phyloP scores from a whole-genome alignment of 2,113 vertebrate genomes.

The Myotis davidii region DNA sequence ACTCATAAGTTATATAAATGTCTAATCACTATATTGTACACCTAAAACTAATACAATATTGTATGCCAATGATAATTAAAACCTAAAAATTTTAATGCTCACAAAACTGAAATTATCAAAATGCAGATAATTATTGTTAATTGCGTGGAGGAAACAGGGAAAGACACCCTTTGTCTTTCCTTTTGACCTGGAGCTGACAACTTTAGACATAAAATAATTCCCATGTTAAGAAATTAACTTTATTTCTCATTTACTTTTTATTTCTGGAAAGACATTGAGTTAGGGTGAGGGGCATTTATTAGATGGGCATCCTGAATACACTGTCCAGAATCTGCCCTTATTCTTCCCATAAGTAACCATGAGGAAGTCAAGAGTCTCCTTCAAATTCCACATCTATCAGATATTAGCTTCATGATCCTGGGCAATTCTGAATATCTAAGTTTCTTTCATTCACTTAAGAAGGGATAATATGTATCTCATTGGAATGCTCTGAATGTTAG shows the following conservation, averaged over 20 bases:
- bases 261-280: conserved; percentile 16
- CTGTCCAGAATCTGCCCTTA: not conserved
- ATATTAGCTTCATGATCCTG: not conserved
- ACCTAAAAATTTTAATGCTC: not conserved
- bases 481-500: not conserved
- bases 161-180: not conserved
- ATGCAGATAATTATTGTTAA: not conserved
- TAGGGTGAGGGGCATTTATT: not conserved
- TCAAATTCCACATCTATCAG: not conserved
- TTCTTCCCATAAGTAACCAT: not conserved
- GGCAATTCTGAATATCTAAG: not conserved
- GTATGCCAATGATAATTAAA: not conserved
- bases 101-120: conserved; percentile 46
- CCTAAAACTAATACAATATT: not conserved
- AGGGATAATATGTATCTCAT: not conserved
- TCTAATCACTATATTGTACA: not conserved
- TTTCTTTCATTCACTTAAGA: not conserved
- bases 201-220: not conserved
- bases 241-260: conserved; percentile 21
- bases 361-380: not conserved
- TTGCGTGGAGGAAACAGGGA: not conserved
- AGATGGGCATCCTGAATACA: not conserved
- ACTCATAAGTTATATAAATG: not conserved
- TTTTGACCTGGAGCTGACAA: not conserved
- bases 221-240: conserved; percentile 6